phyloP scores from a whole-genome alignment of 2,797 vertebrate genomes.

The Lindbergichthys nudifrons region DNA sequence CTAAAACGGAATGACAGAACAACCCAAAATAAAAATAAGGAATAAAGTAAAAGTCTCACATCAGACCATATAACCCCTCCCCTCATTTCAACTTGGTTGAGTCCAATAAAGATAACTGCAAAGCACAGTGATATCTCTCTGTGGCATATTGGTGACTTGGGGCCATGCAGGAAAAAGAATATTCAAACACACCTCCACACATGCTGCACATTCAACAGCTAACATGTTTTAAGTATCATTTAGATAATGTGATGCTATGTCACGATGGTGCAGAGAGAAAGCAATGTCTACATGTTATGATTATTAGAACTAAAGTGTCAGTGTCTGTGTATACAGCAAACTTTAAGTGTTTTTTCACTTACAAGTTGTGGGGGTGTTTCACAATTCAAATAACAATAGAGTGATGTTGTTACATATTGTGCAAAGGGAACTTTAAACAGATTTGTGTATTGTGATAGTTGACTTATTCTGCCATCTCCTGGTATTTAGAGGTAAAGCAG shows the following conservation, averaged over 20 bases:
- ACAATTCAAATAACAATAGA: background rate
- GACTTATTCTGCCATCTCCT: conserved; percentile 51
- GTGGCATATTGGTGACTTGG: too few species aligned
- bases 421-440: background rate
- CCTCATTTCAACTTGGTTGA: background rate
- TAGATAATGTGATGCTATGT: too few species aligned
- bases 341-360: background rate
- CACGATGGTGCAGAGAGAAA: too few species aligned
- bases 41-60: background rate
- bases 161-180: too few species aligned
- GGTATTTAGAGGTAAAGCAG: conserved; percentile 31
- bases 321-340: background rate
- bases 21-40: background rate
- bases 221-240: too few species aligned
- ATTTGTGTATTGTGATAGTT: background rate
- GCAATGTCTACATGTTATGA: too few species aligned
- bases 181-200: too few species aligned
- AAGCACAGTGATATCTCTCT: too few species aligned
- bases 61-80: background rate
- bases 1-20: background rate
- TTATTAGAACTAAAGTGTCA: too few species aligned
- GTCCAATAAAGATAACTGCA: too few species aligned
- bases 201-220: too few species aligned
- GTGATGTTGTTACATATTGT: background rate
- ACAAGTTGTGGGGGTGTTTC: background rate